Base-by-base conservation (phyloP, 2,888 invertebrate genomes). In the Spilarctia lutea region DNA sequence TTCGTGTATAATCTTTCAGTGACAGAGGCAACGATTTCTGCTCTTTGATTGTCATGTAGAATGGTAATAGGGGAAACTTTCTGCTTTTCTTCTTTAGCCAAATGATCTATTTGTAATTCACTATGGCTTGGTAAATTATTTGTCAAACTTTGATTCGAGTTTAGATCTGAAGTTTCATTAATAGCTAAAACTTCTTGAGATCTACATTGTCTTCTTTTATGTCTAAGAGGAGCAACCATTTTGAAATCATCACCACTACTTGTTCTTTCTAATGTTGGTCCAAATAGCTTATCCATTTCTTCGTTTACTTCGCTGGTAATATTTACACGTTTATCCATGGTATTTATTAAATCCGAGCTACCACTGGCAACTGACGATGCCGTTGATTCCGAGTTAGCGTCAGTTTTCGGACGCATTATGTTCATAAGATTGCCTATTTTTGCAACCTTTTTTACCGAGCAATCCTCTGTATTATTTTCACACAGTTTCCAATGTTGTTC, bases 11-110 rank as follows among this genome's bases (percentile, higher is more conserved):
- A 91, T 83, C 97, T 93, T 83, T 97, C 96, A 4, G 97, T 97
- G 4, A 97, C 97, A 0, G 97, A 97, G 7, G 97, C 97, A 4
- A 97, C 97, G 71, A 97, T 97, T 90, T 97, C 97, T 33, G 97
- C 96, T 85, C 97, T 93, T 87, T 97, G 96, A 65, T 94, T 93
- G 73, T 94, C 93, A 79, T 94, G 93, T 8, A 94, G 87, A 74
- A 94, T 91, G 10, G 93, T 87, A 68, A 92, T 86, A 80, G 90
- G 88, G 71, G 90, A 82, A n/a, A 81, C 81, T 82, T 89, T 92
- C 33, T 77, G 71, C 74, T 89, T 90, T 8, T 87, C 86, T 11
- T 75, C 69, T 71, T 78, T 86, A 74, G 86, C 83, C 65, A 80
- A 82, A 69, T 87, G 81, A 75, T 89, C 87, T 76, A 87, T 83